These are phyloP conservation scores for Salvelinus fontinalis DNA, from an alignment of 2,113 vertebrate genomes.

Conservation along the genomic window DNA sequence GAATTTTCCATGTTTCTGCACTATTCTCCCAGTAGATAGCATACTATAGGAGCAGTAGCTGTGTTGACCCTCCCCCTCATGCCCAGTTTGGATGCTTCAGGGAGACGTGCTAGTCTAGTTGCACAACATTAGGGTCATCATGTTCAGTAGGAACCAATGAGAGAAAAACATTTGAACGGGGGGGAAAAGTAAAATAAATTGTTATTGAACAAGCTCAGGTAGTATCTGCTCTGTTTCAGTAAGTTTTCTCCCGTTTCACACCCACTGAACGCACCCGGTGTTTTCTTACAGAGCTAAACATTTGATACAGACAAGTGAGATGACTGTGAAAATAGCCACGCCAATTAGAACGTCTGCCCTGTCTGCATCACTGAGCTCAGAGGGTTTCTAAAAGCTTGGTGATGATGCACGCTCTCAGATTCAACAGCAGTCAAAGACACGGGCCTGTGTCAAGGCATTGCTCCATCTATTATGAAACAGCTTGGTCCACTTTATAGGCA, in stretches of 20 bases:
- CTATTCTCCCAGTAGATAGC: constrained; percentile 28
- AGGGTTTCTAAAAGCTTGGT: not conserved
- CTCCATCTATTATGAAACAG: not conserved
- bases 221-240: no score
- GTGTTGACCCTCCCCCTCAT: not conserved
- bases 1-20: constrained; percentile 44
- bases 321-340: not conserved
- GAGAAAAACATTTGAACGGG: no score
- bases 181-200: no score
- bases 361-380: not conserved
- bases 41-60: not conserved
- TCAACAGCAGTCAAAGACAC: not conserved
- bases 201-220: no score
- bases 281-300: not conserved
- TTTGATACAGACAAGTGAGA: not conserved
- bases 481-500: not conserved
- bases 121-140: not conserved
- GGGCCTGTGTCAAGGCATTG: not conserved
- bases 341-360: not conserved
- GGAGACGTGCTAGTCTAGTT: not conserved
- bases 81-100: not conserved
- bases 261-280: no score
- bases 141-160: no score
- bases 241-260: no score
- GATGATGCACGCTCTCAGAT: not conserved